Percentiles rank a stretch among this genome's conserved stretches.
These are phyloP conservation scores for Phyllostomus hastatus DNA, from an alignment of 2,113 vertebrate genomes.

Conservation along the genomic window DNA sequence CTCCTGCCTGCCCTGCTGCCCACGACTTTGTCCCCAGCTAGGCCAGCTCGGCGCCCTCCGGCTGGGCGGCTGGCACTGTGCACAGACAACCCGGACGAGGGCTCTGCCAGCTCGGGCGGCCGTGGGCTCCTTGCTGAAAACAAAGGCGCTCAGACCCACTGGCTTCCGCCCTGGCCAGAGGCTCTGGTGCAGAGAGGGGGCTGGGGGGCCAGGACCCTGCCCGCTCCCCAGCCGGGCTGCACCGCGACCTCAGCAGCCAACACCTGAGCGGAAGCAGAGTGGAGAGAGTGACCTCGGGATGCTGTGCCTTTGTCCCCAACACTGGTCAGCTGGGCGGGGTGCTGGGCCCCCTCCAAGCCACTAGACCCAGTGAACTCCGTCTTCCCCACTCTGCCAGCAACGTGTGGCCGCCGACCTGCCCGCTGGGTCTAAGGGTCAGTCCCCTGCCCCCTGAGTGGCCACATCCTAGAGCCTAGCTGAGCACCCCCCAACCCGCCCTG, in stretches of 20 bases:
- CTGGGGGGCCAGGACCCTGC: neutral
- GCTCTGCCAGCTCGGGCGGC: neutral
- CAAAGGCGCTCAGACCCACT: slow-evolving; percentile 34
- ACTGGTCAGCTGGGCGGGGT: neutral
- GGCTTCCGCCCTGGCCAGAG: neutral
- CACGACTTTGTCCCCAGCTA: neutral
- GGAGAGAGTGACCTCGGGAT: neutral
- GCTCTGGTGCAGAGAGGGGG: neutral
- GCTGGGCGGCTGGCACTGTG: neutral
- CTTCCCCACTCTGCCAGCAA: neutral
- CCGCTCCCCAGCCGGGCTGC: neutral
- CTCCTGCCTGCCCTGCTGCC: neutral
- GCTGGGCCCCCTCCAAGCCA: neutral
- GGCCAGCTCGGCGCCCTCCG: neutral
- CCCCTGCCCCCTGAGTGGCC: neutral
- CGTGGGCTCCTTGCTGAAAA: neutral
- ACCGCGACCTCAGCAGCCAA: neutral
- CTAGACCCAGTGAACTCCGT: neutral
- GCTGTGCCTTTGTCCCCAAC: neutral
- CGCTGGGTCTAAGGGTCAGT: neutral
- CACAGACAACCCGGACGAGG: neutral
- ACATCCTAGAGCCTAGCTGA: neutral
- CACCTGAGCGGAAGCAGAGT: neutral
- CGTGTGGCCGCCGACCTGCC: neutral
- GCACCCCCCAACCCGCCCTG: neutral